Conservation (phyloP, 2,113 vertebrate genomes). For the Toxostoma redivivum region DNA sequence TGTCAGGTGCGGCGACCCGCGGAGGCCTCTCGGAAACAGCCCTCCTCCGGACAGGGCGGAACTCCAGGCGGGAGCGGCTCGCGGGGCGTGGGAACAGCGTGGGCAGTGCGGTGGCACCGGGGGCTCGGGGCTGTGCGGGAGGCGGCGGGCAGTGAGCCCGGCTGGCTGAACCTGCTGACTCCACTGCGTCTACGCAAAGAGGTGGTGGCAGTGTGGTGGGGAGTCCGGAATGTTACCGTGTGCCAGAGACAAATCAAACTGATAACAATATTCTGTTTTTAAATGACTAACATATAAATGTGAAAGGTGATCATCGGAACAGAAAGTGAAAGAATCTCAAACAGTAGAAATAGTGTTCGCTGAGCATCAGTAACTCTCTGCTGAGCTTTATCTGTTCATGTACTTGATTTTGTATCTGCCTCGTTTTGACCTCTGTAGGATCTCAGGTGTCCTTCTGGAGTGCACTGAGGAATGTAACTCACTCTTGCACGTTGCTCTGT, state of each 20-base stretch:
- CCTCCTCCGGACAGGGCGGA: not conserved
- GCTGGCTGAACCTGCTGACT: not conserved
- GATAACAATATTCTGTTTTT: fast-evolving
- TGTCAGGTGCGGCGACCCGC: not conserved
- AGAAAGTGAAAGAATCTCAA: not conserved
- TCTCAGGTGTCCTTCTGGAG: not conserved
- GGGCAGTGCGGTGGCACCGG: not conserved
- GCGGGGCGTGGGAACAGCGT: fast-evolving
- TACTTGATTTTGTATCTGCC: not conserved
- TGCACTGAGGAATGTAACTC: not conserved
- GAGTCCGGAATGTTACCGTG: not conserved
- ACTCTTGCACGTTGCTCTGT: not conserved
- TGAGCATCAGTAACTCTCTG: not conserved
- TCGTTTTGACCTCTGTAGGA: not conserved
- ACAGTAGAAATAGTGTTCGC: not conserved
- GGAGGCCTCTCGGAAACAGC: not conserved
- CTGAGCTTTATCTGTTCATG: not conserved
- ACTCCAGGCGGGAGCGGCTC: not conserved
- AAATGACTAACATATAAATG: fast-evolving
- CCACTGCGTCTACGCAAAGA: fast-evolving
- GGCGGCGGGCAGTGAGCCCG: not conserved
- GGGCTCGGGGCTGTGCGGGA: not conserved
- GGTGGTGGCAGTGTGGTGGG: fast-evolving
- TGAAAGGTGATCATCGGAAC: not conserved
- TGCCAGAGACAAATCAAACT: not conserved